Conservation (phyloP, 1,140 invertebrate species). For the Ridgeia piscesae region DNA sequence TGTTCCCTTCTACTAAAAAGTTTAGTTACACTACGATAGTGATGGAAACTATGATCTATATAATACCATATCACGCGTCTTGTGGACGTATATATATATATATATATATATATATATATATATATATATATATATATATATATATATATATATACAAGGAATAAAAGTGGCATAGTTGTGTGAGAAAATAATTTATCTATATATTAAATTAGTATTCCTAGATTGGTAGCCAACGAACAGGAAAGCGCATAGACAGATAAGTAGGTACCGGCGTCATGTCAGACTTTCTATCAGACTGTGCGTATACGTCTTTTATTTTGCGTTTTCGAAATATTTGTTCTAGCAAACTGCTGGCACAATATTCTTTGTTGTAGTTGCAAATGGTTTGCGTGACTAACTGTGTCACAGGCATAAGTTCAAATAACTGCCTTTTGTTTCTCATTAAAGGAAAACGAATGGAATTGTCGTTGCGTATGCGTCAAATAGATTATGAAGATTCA, state of each 20-base stretch:
- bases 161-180: background rate
- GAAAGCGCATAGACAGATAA: background rate
- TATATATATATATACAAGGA: background rate
- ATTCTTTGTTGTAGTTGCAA: no score
- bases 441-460: no score
- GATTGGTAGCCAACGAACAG: background rate
- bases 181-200: background rate
- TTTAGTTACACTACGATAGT: background rate
- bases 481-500: no score
- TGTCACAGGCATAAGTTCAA: no score
- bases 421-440: no score
- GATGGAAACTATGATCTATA: background rate
- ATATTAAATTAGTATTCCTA: background rate
- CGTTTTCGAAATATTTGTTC: no score
- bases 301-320: no score
- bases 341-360: no score
- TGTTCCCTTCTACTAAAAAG: no score
- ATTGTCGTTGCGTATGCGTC: no score
- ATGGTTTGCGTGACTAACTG: no score
- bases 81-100: background rate
- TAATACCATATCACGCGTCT: no score
- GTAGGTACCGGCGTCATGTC: background rate
- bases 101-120: conserved; percentile 4
- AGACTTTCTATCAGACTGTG: background rate
- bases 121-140: background rate